These are phyloP conservation scores for Pristis pectinata DNA, from an alignment of 2,797 vertebrate genomes.

Conservation along the genomic window DNA sequence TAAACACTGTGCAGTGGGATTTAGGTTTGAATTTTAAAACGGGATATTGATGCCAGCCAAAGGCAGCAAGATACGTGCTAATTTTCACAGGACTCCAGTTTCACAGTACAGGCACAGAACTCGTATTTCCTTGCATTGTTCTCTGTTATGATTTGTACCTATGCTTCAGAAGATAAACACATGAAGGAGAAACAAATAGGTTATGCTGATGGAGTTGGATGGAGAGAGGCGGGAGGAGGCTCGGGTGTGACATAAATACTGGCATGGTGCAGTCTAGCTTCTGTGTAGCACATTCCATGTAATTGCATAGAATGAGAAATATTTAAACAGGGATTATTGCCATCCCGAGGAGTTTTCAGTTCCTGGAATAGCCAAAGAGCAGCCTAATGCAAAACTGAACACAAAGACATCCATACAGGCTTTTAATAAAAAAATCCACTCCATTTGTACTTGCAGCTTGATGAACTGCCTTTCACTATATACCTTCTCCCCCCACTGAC, in stretches of 20 bases:
- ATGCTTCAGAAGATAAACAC: background rate
- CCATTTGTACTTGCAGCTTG: background rate
- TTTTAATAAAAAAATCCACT: background rate
- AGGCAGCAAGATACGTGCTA: background rate
- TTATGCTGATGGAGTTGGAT: no score
- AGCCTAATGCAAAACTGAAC: background rate
- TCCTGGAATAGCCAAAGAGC: background rate
- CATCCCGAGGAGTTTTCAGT: background rate
- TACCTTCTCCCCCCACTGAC: background rate
- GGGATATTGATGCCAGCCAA: background rate
- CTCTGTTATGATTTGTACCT: background rate
- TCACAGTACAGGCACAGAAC: background rate
- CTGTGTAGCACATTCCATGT: no score
- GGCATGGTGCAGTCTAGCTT: no score
- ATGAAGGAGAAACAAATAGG: no score
- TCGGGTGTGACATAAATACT: no score
- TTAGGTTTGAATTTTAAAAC: background rate
- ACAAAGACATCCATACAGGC: background rate
- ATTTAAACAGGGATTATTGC: background rate
- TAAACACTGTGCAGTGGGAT: background rate
- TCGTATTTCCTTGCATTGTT: slow-evolving; percentile 15
- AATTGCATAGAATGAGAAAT: background rate
- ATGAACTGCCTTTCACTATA: background rate
- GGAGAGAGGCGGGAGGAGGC: no score
- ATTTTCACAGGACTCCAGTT: background rate